Conservation (phyloP, 2,113 vertebrate species). For the Chitala chitala region DNA sequence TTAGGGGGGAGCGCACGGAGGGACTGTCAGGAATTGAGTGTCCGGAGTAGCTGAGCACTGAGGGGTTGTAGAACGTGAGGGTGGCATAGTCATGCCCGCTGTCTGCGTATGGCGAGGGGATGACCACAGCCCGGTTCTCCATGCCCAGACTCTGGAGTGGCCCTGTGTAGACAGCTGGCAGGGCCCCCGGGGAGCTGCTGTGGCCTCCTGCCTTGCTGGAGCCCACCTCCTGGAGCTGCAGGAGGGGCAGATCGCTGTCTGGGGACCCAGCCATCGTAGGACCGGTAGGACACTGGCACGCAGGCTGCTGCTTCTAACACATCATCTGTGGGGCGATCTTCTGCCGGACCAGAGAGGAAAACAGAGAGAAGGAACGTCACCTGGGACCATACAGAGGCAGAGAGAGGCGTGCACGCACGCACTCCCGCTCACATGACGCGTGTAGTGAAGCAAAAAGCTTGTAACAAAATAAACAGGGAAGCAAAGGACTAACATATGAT, state of each 20-base stretch:
- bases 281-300: neutral
- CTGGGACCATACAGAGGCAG: neutral
- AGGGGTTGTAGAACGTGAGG: constrained; percentile 74
- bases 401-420: neutral
- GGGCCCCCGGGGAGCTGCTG: constrained; percentile 55
- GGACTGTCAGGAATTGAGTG: constrained; percentile 56
- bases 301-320: neutral
- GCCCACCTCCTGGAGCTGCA: constrained; percentile 70
- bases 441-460: too few species aligned
- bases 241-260: constrained; percentile 62
- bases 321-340: constrained; percentile 3
- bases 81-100: constrained; percentile 69
- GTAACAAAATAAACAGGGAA: too few species aligned
- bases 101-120: constrained; percentile 79
- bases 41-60: constrained; percentile 68
- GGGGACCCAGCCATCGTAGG: constrained; percentile 60
- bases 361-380: neutral
- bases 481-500: too few species aligned
- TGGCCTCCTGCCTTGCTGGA: constrained; percentile 63
- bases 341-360: constrained; percentile 20
- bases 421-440: too few species aligned
- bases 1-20: constrained; percentile 56
- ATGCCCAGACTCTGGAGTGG: constrained; percentile 52
- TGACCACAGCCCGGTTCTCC: constrained; percentile 71
- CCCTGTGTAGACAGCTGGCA: constrained; percentile 65